Evolutionary conservation across 2,888 invertebrate species (phyloP), one percentile per base, ranked within the genome.

Genomic region (Glaucopsyche alexis): DNA sequence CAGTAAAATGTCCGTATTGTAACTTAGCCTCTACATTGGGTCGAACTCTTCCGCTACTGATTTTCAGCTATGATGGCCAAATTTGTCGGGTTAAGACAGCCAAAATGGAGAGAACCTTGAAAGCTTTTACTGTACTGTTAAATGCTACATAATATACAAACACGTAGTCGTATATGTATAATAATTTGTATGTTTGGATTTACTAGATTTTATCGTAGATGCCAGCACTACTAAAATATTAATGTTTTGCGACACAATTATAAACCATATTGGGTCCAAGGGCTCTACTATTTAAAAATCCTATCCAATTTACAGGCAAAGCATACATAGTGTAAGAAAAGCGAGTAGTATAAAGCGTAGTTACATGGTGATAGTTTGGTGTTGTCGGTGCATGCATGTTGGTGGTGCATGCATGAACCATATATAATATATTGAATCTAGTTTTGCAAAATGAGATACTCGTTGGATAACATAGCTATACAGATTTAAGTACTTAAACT

Each of bases 371-470:
- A 60, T 60, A 60, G 14, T 29, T 60, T 60, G 60, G 29, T 60
- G 29, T 60, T 60, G 60, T 60, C 29, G 60, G 11, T 47, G 47
- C 47, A 38, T 60, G 60, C 60, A 55, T 55, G 55, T 55, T 19
- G 55, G 1, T 2, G 38, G 40, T 11, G 64, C 29, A 47, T 9
- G 67, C 47, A 29, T 29, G 29, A n/a, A n/a, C n/a, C n/a, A n/a
- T n/a, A n/a, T n/a, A n/a, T n/a, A n/a, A n/a, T n/a, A 42, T 42
- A 4, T 29, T 29, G 7, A 42, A 42, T 42, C 3, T 42, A 42
- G 42, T 42, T 3, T 8, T 42, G 42, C 42, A 42, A 42, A 3
- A 42, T 2, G 7, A 42, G 7, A 42, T 42, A 42, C 7, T 42
- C 42, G 42, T 42, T 42, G 6, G 42, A 40, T 40, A 40, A 40